Evolutionary conservation across 2,888 invertebrate species (phyloP).

Genomic region (Sisyra terminalis): DNA sequence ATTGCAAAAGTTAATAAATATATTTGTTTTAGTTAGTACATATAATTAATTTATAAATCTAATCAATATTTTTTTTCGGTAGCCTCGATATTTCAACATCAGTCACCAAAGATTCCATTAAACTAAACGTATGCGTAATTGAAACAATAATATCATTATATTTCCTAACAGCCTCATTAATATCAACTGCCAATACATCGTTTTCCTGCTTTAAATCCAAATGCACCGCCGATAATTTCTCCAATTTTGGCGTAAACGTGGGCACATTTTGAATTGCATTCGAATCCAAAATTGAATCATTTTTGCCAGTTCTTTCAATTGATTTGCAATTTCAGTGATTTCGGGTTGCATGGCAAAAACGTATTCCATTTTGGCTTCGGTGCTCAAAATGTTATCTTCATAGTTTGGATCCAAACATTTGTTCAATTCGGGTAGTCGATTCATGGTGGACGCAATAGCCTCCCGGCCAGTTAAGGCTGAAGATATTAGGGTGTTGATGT

Average conservation of each 20-base stretch:
- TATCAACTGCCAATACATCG: conserved; percentile 22
- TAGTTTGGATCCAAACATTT: conserved; percentile 28
- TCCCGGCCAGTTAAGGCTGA: conserved; percentile 34
- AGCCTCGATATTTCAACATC: conserved; percentile 26
- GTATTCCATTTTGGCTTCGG: conserved; percentile 29
- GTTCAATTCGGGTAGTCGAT: conserved; percentile 29
- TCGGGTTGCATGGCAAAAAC: conserved; percentile 28
- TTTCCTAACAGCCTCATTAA: conserved; percentile 26
- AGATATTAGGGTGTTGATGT: conserved; percentile 30
- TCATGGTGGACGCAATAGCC: conserved; percentile 26
- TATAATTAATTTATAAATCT: background rate
- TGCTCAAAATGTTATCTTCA: conserved; percentile 26
- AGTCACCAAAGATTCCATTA: conserved; percentile 27
- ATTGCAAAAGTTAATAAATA: background rate
- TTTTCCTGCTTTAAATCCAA: conserved; percentile 25
- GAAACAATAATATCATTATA: conserved; percentile 31
- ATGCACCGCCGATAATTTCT: conserved; percentile 24
- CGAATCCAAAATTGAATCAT: conserved; percentile 27
- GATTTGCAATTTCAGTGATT: conserved; percentile 24
- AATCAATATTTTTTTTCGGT: conserved; percentile 20
- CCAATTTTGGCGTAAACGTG: conserved; percentile 26
- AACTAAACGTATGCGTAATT: conserved; percentile 29
- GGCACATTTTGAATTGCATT: conserved; percentile 26
- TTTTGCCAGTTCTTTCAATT: conserved; percentile 25
- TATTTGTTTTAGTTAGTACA: no score